Evolutionary conservation across 2,113 vertebrate genomes (phyloP).

Genomic region (Ailurus styani): DNA sequence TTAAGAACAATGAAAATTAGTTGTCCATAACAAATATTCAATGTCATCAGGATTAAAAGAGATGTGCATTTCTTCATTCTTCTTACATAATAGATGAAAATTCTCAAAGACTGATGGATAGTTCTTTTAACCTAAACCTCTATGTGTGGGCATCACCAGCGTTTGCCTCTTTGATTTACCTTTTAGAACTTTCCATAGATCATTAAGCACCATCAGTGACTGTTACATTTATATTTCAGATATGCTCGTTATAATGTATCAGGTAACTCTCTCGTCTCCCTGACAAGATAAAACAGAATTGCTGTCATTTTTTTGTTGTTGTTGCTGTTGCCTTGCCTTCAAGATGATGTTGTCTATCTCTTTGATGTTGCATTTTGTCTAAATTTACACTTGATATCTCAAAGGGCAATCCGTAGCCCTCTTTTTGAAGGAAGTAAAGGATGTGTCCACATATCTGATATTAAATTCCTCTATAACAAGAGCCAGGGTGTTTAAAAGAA

Average conservation of each 20-base stretch:
- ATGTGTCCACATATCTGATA: neutral
- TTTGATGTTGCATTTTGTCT: conserved; percentile 27
- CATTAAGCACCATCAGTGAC: rapidly evolving
- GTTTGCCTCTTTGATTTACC: neutral
- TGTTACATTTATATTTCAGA: neutral
- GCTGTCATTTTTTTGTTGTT: too few relatives aligned
- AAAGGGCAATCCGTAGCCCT: neutral
- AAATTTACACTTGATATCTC: conserved; percentile 40
- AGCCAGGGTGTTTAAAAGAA: conserved; percentile 49
- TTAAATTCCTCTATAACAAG: conserved; percentile 35
- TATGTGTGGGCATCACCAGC: rapidly evolving
- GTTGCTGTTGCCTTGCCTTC: neutral
- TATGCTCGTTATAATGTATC: neutral
- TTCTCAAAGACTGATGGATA: rapidly evolving
- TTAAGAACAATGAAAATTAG: neutral
- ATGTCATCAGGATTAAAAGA: neutral
- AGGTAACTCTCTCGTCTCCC: neutral
- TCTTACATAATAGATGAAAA: neutral
- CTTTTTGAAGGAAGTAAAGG: neutral
- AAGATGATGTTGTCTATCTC: neutral
- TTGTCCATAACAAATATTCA: neutral
- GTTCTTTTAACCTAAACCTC: neutral
- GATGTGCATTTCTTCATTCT: neutral
- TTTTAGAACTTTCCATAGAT: neutral
- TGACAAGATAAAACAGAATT: neutral